A percentile compares a stretch with the other conserved stretches of the same genome.
Evolutionary conservation across 2,113 vertebrate genomes (phyloP).

Genomic region (Muntiacus muntjak): DNA sequence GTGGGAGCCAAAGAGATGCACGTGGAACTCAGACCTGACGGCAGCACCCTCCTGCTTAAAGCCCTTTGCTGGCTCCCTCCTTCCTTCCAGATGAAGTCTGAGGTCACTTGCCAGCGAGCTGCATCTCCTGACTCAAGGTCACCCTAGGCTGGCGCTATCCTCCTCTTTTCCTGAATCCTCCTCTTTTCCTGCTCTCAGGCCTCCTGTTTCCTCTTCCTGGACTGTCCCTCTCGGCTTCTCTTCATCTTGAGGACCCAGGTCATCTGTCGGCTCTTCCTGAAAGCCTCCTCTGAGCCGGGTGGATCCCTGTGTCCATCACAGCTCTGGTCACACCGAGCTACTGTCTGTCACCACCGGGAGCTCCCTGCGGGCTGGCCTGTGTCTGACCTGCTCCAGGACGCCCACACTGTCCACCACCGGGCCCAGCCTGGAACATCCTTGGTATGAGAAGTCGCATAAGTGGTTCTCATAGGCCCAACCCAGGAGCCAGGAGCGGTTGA

Average conservation of each 20-base stretch:
- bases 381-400: rapidly evolving
- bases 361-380: not conserved
- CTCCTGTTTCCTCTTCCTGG: not conserved
- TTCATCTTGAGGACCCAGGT: not conserved
- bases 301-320: not conserved
- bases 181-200: not conserved
- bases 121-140: not conserved
- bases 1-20: not conserved
- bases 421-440: rapidly evolving
- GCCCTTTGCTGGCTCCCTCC: not conserved
- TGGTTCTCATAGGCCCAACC: not conserved
- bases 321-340: not conserved
- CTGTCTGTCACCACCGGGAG: not conserved
- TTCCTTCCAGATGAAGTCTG: not conserved
- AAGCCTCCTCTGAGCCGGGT: not conserved
- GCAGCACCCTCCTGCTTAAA: rapidly evolving
- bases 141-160: rapidly evolving
- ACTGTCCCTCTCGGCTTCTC: not conserved
- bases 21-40: rapidly evolving
- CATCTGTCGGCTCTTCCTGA: not conserved
- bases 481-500: rapidly evolving
- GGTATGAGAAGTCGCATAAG: rapidly evolving
- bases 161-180: not conserved
- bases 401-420: rapidly evolving
- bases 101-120: rapidly evolving